phyloP scores from a whole-genome alignment of 2,113 vertebrate species.

The Rutilus rutilus region DNA sequence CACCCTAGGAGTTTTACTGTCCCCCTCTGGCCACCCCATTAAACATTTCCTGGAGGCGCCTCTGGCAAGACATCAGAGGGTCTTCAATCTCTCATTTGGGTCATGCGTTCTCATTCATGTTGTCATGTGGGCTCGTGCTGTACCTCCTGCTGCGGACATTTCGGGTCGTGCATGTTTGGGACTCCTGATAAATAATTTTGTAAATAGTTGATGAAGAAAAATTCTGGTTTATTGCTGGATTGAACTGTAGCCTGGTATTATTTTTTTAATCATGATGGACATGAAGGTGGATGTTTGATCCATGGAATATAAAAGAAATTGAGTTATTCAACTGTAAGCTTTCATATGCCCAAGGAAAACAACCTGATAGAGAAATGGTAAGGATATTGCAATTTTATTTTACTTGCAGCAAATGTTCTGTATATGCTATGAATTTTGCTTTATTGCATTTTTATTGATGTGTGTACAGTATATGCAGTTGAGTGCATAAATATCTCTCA shows the following conservation, averaged over 20 bases:
- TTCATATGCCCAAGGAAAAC: neutral
- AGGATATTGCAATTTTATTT: neutral
- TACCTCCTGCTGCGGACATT: neutral
- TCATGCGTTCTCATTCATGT: neutral
- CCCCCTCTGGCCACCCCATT: too few species aligned
- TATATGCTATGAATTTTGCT: neutral
- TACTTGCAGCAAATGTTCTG: neutral
- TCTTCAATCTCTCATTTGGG: neutral
- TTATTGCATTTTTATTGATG: neutral
- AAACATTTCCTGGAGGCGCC: too few species aligned
- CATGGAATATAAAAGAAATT: neutral
- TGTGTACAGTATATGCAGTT: neutral
- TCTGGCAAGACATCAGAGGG: neutral
- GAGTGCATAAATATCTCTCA: neutral
- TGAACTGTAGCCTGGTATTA: neutral
- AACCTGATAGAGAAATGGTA: conserved; percentile 7
- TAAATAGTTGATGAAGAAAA: neutral
- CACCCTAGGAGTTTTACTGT: too few species aligned
- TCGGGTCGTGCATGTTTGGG: neutral
- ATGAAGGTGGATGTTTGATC: neutral
- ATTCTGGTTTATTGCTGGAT: neutral
- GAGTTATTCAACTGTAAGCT: neutral
- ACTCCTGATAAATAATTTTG: neutral
- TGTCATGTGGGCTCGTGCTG: neutral
- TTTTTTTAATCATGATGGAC: neutral